Evolutionary conservation across 2,113 vertebrate species (phyloP).

Genomic region (Crotalus tigris): DNA sequence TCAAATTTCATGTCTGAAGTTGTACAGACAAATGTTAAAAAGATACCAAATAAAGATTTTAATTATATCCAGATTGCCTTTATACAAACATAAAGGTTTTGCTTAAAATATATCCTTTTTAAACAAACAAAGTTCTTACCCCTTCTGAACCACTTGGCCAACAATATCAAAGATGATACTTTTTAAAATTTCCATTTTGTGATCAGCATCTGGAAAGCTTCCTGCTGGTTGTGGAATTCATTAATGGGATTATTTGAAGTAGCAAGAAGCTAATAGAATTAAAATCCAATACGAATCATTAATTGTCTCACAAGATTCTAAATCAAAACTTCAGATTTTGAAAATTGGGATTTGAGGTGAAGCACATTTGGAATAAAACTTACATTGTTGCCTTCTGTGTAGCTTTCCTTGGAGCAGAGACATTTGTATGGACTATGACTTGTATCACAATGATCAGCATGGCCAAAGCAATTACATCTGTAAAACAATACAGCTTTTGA

Average conservation of each 20-base stretch:
- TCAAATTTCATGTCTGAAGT: background rate
- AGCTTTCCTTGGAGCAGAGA: constrained; percentile 78
- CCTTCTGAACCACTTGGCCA: background rate
- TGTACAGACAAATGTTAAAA: background rate
- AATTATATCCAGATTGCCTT: background rate
- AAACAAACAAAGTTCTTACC: background rate
- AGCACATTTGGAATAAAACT: constrained; percentile 60
- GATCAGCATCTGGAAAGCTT: background rate
- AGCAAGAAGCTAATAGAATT: background rate
- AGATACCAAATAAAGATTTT: background rate
- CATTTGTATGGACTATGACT: constrained; percentile 76
- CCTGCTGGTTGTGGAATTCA: background rate
- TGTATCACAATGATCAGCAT: constrained; percentile 80
- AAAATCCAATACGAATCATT: background rate
- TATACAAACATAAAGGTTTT: background rate
- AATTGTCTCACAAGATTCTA: background rate
- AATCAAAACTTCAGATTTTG: background rate
- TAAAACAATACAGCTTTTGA: constrained; percentile 28
- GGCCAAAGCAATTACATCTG: constrained; percentile 89
- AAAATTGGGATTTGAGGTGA: background rate
- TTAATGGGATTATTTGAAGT: background rate
- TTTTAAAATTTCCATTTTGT: background rate
- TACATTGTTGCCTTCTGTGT: constrained; percentile 84
- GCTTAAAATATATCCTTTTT: background rate
- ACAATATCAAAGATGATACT: background rate